Evolutionary conservation across 2,888 invertebrate species (phyloP), one percentile per base, ranked within the genome.

Genomic region (Drosophila limbata): DNA sequence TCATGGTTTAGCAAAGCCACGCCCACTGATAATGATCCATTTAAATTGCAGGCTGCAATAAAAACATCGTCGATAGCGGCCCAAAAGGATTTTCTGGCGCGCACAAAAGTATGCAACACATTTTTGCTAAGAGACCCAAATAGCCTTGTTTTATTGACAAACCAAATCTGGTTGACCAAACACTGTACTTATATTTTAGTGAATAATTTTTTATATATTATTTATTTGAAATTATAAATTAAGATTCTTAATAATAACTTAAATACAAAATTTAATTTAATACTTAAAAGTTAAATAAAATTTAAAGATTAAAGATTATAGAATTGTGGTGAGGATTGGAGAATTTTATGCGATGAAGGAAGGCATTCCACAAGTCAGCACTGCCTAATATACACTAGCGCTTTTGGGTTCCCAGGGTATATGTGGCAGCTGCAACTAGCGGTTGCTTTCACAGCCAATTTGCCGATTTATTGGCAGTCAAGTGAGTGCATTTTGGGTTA

Each of bases 21-120:
- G 62, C 57, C 74, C 57, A 40, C 66, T 48, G 44, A 66, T 50
- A 39, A 63, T 66, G 52, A 66, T 63, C 59, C 63, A 57, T 53
- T 61, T 33, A 69, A 62, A 65, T 73, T 61, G 44, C 52, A 45
- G 25, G 4, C 44, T 31, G 35, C 28, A 25, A 35, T 19, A 51
- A 17, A 50, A 50, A 57, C 17, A 19, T 15, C 44, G 31, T 4
- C 25, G 17, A 42, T 13, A 4, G 31, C 25, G 21, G 17, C 39
- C 48, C 31, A 45, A 39, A 44, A 10, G 35, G 25, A 35, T 57
- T 57, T 48, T n/a, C 21, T 17, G 13, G 5, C 13, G 39, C 55
- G 6, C 39, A 55, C 39, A 63, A 63, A 62, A 48, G 55, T 55
- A 55, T 63, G 37, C 50, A 59, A 15, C 28, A 28, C 31, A 37